Conservation (phyloP, 2,113 vertebrate genomes). For the Eleginops maclovinus region DNA sequence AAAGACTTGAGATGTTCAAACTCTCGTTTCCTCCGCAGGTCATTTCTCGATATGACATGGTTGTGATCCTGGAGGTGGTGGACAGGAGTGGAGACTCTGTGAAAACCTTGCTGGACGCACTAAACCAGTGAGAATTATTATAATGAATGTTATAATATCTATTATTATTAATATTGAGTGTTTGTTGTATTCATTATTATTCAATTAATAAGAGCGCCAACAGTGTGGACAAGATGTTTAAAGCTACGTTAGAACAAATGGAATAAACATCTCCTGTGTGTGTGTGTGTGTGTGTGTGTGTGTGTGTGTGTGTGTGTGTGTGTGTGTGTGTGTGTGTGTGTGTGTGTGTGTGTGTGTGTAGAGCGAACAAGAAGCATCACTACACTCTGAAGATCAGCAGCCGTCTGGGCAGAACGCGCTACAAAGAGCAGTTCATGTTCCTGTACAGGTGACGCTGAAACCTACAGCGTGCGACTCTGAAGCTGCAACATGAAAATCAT, state of each 20-base stretch:
- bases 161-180: no score
- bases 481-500: no score
- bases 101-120: slow-evolving; percentile 64
- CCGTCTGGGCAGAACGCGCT: slow-evolving; percentile 74
- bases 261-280: no score
- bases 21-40: slow-evolving; percentile 76
- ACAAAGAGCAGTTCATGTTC: slow-evolving; percentile 87
- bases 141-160: not conserved
- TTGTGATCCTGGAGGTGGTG: slow-evolving; percentile 84
- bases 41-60: slow-evolving; percentile 83
- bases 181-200: no score
- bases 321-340: no score
- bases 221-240: no score
- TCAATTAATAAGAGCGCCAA: no score
- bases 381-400: slow-evolving; percentile 80
- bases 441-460: slow-evolving; percentile 78
- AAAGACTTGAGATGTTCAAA: no score
- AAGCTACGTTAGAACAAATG: no score
- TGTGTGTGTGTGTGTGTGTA: no score
- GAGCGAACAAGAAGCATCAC: slow-evolving; percentile 49
- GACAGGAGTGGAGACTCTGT: slow-evolving; percentile 72
- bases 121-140: slow-evolving; percentile 76
- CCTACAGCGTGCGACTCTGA: not conserved
- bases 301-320: no score
- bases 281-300: no score